phyloP scores from a whole-genome alignment of 2,113 vertebrate genomes.

The Macrotus californicus region DNA sequence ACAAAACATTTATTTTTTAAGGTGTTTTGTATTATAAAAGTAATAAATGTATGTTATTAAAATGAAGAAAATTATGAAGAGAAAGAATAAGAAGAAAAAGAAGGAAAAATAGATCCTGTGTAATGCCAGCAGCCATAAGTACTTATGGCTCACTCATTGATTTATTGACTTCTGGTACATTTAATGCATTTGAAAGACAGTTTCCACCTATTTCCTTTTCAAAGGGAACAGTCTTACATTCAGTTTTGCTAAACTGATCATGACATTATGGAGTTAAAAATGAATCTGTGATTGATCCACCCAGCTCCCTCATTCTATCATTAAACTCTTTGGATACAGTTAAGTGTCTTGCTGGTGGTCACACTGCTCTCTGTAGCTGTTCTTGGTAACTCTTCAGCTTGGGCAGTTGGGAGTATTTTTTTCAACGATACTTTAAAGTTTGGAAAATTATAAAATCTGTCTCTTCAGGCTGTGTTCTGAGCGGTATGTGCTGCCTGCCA shows the following conservation, averaged over 20 bases:
- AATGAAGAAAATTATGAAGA: neutral
- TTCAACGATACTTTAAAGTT: neutral
- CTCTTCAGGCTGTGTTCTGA: neutral
- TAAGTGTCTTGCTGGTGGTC: neutral
- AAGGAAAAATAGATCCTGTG: neutral
- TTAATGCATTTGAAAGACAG: neutral
- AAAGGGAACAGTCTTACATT: neutral
- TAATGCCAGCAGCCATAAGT: neutral
- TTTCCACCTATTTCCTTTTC: neutral
- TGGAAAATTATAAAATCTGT: neutral
- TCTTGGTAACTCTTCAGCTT: neutral
- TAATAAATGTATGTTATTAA: neutral
- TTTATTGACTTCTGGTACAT: neutral
- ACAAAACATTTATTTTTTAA: neutral
- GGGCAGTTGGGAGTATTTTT: neutral
- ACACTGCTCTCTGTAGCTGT: neutral
- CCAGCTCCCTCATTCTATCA: neutral
- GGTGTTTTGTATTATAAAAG: neutral
- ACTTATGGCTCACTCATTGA: neutral
- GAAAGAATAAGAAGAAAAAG: neutral
- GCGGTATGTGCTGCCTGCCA: neutral
- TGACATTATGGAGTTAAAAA: neutral
- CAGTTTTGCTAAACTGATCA: neutral
- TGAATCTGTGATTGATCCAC: neutral
- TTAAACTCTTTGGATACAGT: neutral